A percentile compares a stretch with the other conserved stretches of the same genome.
Evolutionary conservation across 2,888 invertebrate species (phyloP).

Genomic region (Omphaloscelis lunosa): DNA sequence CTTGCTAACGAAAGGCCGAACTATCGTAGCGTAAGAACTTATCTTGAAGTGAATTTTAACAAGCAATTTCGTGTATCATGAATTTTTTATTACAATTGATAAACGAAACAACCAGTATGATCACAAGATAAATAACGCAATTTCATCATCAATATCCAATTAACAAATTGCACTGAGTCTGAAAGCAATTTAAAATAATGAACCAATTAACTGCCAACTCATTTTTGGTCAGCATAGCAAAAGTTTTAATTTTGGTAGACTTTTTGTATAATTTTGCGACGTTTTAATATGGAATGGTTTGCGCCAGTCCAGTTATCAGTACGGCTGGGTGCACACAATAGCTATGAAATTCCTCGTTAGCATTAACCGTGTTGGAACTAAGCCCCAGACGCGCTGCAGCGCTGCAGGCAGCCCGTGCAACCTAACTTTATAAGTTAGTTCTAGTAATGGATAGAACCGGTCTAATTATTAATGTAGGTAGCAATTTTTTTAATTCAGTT

Average conservation of each 20-base stretch:
- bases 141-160: conserved; percentile 37
- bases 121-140: conserved; percentile 19
- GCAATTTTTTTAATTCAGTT: conserved; percentile 13
- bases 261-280: neutral
- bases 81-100: conserved; percentile 9
- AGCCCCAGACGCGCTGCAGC: conserved; percentile 24
- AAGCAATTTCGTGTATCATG: neutral
- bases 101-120: neutral
- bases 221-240: conserved; percentile 20
- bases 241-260: conserved; percentile 19
- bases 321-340: conserved; percentile 40
- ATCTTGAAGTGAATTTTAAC: neutral
- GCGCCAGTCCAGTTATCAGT: conserved; percentile 28
- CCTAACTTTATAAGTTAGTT: conserved; percentile 36
- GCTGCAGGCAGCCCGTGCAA: conserved; percentile 31
- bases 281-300: conserved; percentile 28
- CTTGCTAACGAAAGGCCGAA: neutral
- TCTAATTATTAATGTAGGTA: conserved; percentile 21
- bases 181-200: conserved; percentile 26
- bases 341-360: conserved; percentile 49
- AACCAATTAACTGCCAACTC: conserved; percentile 39
- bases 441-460: conserved; percentile 13
- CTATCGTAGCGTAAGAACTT: neutral
- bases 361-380: conserved; percentile 42
- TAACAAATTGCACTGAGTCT: conserved; percentile 26